Base-by-base conservation (phyloP, 2,888 invertebrate genomes). In the Emmelina monodactyla region DNA sequence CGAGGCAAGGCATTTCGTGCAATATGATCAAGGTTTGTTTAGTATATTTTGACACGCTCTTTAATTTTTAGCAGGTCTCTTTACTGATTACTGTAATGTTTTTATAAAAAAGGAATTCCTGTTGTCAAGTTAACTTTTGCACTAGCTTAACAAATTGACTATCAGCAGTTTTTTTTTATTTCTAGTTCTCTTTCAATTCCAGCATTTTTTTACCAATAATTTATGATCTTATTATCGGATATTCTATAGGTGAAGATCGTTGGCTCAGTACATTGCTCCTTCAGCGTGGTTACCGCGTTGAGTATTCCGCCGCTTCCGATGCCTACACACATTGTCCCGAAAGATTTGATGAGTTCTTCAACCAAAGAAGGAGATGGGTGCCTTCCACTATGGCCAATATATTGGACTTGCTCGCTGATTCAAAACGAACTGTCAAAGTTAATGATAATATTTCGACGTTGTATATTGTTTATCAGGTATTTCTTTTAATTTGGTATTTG, bases 301-400 rank as follows among this genome's bases (percentile, higher is more conserved):
- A 97, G 58, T 97, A 97, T 67, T 94, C 93, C 1, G 97, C 97
- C 0, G 97, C 97, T 1, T 92, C 94, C 0, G 97, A 97, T 58
- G 92, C 97, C 1, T 92, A 91, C 68, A 97, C 97, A 1, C 95
- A 95, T 61, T 92, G 94, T 16, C 97, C 97, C 0, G 96, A 97
- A 72, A 85, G 69, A 9, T 97, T 97, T 65, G 87, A 88, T 45
- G 96, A 96, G 64, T 97, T 97, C 73, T 97, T 88, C 71, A 94
- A 94, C 67, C 97, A 97, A 65, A 85, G 97, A 10, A 85, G 97
- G 10, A 85, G 97, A 25, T 97, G 97, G 97, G 93, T 95, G 40
- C 96, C 97, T 1, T 97, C 97, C 1, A 97, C 97, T 0, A 91
- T 95, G 64, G 96, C 95, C 19, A 97, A 97, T 62, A 94, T 97